phyloP scores from a whole-genome alignment of 2,888 invertebrate species.

The Hymenopus coronatus region DNA sequence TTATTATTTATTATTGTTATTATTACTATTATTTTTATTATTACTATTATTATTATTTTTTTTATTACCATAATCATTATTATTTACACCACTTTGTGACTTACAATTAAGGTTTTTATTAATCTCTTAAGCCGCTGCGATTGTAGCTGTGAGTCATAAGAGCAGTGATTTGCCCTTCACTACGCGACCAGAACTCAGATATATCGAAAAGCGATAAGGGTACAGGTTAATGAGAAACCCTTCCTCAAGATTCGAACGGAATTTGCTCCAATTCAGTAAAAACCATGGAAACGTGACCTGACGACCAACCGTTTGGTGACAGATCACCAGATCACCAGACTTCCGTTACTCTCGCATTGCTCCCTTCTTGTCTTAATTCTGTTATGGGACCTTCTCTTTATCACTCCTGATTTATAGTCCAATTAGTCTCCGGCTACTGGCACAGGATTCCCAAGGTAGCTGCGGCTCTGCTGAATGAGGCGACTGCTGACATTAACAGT shows the following conservation, averaged over 20 bases:
- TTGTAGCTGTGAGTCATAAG: too few relatives aligned
- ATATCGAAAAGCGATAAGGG: conserved; percentile 30
- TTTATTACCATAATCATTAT: too few relatives aligned
- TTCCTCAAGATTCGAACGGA: conserved; percentile 31
- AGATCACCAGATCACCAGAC: background rate
- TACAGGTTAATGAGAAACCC: conserved; percentile 18
- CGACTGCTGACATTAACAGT: background rate
- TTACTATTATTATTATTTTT: too few relatives aligned
- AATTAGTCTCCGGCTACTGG: conserved; percentile 22
- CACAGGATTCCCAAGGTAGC: background rate
- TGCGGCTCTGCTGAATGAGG: background rate
- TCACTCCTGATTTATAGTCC: conserved; percentile 27
- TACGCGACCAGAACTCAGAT: background rate
- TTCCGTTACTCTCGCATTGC: background rate
- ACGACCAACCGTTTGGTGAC: background rate
- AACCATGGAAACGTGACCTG: background rate
- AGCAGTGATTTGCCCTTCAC: too few relatives aligned
- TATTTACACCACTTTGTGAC: too few relatives aligned
- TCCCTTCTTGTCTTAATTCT: background rate
- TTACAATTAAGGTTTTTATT: too few relatives aligned
- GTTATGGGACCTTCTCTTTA: background rate
- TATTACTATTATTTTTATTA: too few relatives aligned
- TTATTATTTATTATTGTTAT: too few relatives aligned
- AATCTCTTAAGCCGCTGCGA: too few relatives aligned
- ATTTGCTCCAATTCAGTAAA: conserved; percentile 34